Evolutionary conservation across 2,888 invertebrate species (phyloP).

Genomic region (Nemapogon koenigi): DNA sequence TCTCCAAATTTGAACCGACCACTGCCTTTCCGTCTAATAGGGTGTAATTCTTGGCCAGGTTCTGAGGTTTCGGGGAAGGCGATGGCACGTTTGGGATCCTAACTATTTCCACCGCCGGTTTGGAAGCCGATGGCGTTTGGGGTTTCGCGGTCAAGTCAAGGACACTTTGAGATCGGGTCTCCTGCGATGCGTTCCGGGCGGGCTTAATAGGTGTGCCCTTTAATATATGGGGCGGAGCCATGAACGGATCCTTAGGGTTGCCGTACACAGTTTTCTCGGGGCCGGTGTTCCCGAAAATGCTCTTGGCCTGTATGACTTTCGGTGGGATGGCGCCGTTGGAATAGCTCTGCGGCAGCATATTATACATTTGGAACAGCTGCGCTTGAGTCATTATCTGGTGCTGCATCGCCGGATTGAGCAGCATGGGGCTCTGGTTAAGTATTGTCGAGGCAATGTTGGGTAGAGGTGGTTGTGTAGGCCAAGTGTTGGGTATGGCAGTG

Average conservation of each 20-base stretch:
- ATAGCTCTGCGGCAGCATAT: conserved; percentile 34
- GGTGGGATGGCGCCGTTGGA: conserved; percentile 47
- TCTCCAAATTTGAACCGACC: conserved; percentile 73
- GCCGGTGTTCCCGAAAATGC: conserved; percentile 65
- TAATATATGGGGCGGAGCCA: conserved; percentile 56
- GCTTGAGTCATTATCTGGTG: conserved; percentile 58
- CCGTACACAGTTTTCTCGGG: conserved; percentile 73
- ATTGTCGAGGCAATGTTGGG: not conserved
- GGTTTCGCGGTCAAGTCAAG: conserved; percentile 69
- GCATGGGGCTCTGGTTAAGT: conserved; percentile 15
- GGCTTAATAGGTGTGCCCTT: conserved; percentile 49
- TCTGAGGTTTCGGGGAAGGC: conserved; percentile 47
- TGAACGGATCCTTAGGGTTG: conserved; percentile 73
- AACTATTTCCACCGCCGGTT: conserved; percentile 65
- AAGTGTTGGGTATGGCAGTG: conserved; percentile 64
- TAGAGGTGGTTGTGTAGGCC: conserved; percentile 22
- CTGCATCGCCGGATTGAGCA: conserved; percentile 41
- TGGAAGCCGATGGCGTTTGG: conserved; percentile 25
- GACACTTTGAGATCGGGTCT: conserved; percentile 52
- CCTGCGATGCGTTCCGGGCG: conserved; percentile 21
- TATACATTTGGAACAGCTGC: conserved; percentile 48
- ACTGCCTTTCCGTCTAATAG: conserved; percentile 44
- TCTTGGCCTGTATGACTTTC: conserved; percentile 68
- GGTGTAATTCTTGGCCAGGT: conserved; percentile 50
- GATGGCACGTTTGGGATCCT: conserved; percentile 44